These are phyloP conservation scores for Bruchidius siliquastri DNA, from an alignment of 2,888 invertebrate genomes.

Conservation along the genomic window DNA sequence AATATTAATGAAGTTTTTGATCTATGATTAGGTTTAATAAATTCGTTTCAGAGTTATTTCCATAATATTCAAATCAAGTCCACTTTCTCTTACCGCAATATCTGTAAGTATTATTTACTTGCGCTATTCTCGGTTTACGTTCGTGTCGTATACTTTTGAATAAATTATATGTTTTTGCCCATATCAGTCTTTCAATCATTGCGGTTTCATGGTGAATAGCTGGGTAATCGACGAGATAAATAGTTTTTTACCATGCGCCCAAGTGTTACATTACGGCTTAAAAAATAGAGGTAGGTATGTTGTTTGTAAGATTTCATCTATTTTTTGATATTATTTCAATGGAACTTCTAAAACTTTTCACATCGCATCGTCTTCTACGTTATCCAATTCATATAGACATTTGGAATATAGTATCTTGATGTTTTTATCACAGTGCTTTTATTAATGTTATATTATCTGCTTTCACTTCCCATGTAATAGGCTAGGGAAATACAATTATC, in stretches of 20 bases:
- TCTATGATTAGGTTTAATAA: background rate
- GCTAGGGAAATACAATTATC: too few species aligned
- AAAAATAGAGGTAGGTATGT: background rate
- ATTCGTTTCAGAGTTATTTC: background rate
- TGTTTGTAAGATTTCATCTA: too few species aligned
- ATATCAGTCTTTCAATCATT: background rate
- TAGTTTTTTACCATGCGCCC: background rate
- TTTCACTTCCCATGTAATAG: too few species aligned
- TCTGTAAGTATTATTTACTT: background rate
- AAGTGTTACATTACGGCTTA: background rate
- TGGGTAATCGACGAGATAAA: background rate
- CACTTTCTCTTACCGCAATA: background rate
- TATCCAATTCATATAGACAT: too few species aligned
- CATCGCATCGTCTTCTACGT: too few species aligned
- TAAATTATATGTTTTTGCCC: background rate
- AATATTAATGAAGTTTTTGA: background rate
- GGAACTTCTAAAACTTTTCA: too few species aligned
- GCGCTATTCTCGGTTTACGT: background rate
- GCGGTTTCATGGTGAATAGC: background rate
- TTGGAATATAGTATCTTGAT: too few species aligned
- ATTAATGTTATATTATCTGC: too few species aligned
- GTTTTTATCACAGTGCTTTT: too few species aligned
- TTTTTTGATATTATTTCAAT: too few species aligned
- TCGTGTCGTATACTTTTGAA: background rate
- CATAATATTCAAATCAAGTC: background rate